These are phyloP conservation scores for Brachionus koreanus DNA, from an alignment of 1,140 invertebrate species.

Conservation along the genomic window DNA sequence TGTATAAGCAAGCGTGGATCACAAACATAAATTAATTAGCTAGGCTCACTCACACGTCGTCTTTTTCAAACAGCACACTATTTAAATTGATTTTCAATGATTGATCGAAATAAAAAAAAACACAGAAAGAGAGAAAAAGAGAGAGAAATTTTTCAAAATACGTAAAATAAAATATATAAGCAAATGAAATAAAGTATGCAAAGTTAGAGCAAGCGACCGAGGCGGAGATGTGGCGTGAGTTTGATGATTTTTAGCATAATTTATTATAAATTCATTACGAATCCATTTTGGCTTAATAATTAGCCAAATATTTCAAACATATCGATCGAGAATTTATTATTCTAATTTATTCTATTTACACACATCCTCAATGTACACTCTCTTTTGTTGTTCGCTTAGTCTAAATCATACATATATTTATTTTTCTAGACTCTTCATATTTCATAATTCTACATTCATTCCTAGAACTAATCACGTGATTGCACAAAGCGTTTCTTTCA, in stretches of 20 bases:
- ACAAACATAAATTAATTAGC: not conserved
- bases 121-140: not conserved
- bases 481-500: too few relatives aligned
- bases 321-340: not conserved
- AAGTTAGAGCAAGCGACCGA: not conserved
- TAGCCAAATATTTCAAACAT: not conserved
- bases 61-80: not conserved
- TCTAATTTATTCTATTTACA: not conserved
- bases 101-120: not conserved
- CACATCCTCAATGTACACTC: not conserved
- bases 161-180: not conserved
- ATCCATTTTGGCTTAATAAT: slow-evolving; percentile 2
- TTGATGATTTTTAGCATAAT: not conserved
- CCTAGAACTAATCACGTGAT: too few relatives aligned
- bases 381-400: not conserved
- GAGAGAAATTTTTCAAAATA: not conserved
- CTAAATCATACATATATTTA: too few relatives aligned
- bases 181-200: not conserved
- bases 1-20: not conserved
- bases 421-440: too few relatives aligned
- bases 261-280: not conserved
- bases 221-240: not conserved
- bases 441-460: too few relatives aligned
- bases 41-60: not conserved
- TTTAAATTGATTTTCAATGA: not conserved